Evolutionary conservation across 2,113 vertebrate species (phyloP), one percentile per base, ranked within the genome.

Genomic region (Leptocoma aspasia): DNA sequence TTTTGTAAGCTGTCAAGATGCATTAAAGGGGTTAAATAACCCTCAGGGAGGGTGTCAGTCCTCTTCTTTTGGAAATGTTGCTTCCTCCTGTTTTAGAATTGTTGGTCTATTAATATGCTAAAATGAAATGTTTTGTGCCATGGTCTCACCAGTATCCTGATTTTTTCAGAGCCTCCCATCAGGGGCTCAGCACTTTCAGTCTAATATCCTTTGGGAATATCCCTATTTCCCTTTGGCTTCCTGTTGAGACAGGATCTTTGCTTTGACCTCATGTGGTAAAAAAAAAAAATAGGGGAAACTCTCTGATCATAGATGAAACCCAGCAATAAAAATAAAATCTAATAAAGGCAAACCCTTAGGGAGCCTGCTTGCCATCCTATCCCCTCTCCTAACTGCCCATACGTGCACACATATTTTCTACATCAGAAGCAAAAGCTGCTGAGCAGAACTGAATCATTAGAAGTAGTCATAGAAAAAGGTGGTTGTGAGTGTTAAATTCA

Each of bases 321-420:
- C 86, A 57, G 82, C 81, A 91, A 87, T 92, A 96, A 95, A 94
- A 92, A 85, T 88, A 90, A 86, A 94, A 76, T 47, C 35, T 31
- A 91, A 70, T 92, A 77, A 94, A 94, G 42, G 39, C 57, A 80
- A 94, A 39, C 61, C 82, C 81, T 37, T 59, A 66, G 86, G 79
- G 80, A 92, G 71, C 39, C 44, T 81, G 23, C 47, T 94, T 92
- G 44, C 57, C 39, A 61, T 77, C 60, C 66, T 28, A 57, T 64
- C 33, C 31, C 63, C 28, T 68, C 47, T 88, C 59, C 69, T 89
- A 64, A 33, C 15, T 89, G 15, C 50, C 35, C 31, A 21, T 82
- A 69, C 10, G 2, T 88, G 41, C 30, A 26, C 60, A 73, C 56
- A 39, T 13, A n/a, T 92, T 95, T 95, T 80, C 47, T 87, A 23